Base-by-base conservation (phyloP, 2,888 invertebrate species). In the Cremastinae sp. region DNA sequence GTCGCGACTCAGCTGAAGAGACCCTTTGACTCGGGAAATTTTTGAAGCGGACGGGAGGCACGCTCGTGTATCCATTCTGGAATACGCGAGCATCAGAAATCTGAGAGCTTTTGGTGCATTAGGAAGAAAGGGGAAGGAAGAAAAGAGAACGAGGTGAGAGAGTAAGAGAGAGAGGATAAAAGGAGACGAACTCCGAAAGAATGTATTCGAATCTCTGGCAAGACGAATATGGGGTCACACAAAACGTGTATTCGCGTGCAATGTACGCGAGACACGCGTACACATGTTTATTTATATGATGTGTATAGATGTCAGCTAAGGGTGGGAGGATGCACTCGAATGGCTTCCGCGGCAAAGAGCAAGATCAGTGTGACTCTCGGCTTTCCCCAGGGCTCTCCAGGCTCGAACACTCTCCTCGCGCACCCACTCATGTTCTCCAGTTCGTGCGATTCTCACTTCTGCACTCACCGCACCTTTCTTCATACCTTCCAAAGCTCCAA, bases 311-410 rank as follows among this genome's bases (percentile, higher is more conserved):
- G 45, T 66, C 64, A n/a, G 10, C 28, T 36, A 64, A 41, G 34
- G 18, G n/a, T 53, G 62, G 81, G 80, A 82, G 82, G 85, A 83
- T 84, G 83, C 83, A 83, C 85, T 85, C 84, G 79, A 84, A 85
- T 82, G 83, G 83, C 80, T 79, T 77, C 73, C 75, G 79, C 84
- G 85, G 86, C 88, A 87, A 88, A 88, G 86, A 85, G 85, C 84
- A 83, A 86, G 87, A 87, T 88, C 86, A 83, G 85, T 83, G 86
- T 82, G 85, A 87, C 85, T 87, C 85, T 83, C 84, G 82, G 83
- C 75, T 80, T 61, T 86, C 86, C 86, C 86, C 18, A 65, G 86
- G 85, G 85, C 49, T 79, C 61, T 59, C 43, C 77, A 78, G 64
- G 72, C 75, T 64, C 41, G 59, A 56, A 22, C 73, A 61, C 28